Evolutionary conservation across 1,140 invertebrate genomes (phyloP).

Genomic region (Teleogryllus occipitalis): DNA sequence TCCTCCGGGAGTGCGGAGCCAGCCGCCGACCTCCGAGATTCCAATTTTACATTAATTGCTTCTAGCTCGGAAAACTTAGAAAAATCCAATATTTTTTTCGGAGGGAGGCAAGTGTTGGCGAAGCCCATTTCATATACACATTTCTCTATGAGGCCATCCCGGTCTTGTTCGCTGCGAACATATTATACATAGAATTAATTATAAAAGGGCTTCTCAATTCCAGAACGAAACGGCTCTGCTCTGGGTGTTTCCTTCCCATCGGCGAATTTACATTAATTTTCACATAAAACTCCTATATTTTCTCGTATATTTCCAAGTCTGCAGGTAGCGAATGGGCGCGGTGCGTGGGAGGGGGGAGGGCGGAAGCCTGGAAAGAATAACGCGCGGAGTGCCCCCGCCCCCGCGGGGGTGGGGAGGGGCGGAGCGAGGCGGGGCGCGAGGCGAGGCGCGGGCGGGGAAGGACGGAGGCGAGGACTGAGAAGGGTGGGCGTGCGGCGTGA

Average conservation of each 20-base stretch:
- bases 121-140: conserved; percentile 4
- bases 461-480: no score
- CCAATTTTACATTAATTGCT: not conserved
- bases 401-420: no score
- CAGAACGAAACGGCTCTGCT: not conserved
- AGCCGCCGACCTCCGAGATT: not conserved
- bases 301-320: conserved; percentile 4
- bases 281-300: conserved; percentile 1
- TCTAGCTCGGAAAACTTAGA: conserved; percentile 2
- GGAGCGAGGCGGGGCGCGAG: no score
- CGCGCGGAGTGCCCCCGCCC: not conserved
- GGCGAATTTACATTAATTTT: conserved; percentile 5
- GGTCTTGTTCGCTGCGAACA: conserved; percentile 3
- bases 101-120: not conserved
- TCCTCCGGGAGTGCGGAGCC: not conserved
- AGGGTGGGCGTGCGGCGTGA: no score
- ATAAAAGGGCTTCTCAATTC: not conserved
- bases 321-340: not conserved
- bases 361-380: not conserved
- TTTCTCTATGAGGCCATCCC: not conserved
- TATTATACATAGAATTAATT: not conserved
- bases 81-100: not conserved
- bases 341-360: not conserved
- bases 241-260: not conserved
- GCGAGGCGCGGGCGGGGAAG: no score